Percentiles rank a stretch among this genome's conserved stretches.
phyloP scores from a whole-genome alignment of 2,888 invertebrate species.

The Tethea ocularis region DNA sequence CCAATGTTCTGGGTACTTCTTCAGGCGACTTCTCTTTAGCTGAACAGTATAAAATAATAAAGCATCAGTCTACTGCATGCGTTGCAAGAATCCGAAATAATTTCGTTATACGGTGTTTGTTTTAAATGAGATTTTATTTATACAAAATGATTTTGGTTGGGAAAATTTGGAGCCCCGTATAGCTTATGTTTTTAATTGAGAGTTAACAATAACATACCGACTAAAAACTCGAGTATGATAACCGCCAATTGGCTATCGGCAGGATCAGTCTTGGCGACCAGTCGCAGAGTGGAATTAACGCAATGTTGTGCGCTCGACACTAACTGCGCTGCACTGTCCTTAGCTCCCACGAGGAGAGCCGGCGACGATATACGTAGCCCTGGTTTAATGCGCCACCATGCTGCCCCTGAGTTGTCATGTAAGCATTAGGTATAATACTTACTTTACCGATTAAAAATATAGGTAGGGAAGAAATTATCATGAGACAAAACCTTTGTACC shows the following conservation, averaged over 20 bases:
- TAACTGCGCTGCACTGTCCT: slow-evolving; percentile 59
- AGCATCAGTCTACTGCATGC: not conserved
- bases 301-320: slow-evolving; percentile 71
- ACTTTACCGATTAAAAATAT: not conserved
- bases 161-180: too few relatives aligned
- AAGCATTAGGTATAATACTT: too few relatives aligned
- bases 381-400: slow-evolving; percentile 65
- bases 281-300: slow-evolving; percentile 53
- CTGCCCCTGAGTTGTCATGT: slow-evolving; percentile 62
- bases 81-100: too few relatives aligned
- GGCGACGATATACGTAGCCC: slow-evolving; percentile 48
- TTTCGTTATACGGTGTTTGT: too few relatives aligned
- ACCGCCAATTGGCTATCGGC: slow-evolving; percentile 52
- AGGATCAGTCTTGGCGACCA: slow-evolving; percentile 54
- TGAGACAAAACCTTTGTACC: too few relatives aligned
- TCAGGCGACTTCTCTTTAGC: slow-evolving; percentile 40
- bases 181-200: not conserved
- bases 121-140: not conserved
- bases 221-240: slow-evolving; percentile 61
- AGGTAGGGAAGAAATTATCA: too few relatives aligned
- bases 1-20: slow-evolving; percentile 48
- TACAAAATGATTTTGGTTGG: not conserved
- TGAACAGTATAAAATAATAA: slow-evolving; percentile 23
- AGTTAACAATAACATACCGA: slow-evolving; percentile 46
- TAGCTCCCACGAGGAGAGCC: slow-evolving; percentile 59